These are phyloP conservation scores for Hirtodrosophila duncani DNA, from an alignment of 2,888 invertebrate genomes.

Conservation along the genomic window DNA sequence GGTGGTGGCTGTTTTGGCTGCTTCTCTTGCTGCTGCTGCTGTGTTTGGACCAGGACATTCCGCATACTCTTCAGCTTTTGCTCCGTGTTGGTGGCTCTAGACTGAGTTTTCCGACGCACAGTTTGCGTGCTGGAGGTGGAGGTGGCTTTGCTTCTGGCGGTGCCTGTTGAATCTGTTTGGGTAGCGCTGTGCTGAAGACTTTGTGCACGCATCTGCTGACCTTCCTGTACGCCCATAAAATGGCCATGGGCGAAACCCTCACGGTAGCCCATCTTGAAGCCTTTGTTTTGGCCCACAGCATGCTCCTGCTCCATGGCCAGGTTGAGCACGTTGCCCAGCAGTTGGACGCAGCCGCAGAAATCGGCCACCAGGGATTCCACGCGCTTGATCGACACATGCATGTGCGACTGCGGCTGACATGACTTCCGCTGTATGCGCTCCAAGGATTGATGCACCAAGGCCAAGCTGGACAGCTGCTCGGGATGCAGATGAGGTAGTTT, in stretches of 20 bases:
- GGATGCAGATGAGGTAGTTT: conserved; percentile 35
- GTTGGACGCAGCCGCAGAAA: conserved; percentile 32
- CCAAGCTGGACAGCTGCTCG: conserved; percentile 44
- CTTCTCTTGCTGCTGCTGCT: neutral
- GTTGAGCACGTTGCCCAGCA: conserved; percentile 49
- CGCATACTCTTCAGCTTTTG: no score
- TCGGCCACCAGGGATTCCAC: conserved; percentile 31
- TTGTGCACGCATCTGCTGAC: neutral
- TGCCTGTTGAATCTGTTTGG: no score
- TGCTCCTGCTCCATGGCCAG: conserved; percentile 55
- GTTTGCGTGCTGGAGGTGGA: neutral
- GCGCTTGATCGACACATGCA: conserved; percentile 12
- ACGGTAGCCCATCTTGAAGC: conserved; percentile 47
- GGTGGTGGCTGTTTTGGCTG: neutral
- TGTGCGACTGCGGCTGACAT: conserved; percentile 3
- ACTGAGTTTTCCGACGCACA: no score
- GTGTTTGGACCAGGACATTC: conserved; percentile 1
- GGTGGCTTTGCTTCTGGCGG: neutral
- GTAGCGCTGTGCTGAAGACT: no score
- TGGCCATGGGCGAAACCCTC: conserved; percentile 55
- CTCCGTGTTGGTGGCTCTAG: no score
- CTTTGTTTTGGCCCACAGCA: conserved; percentile 40
- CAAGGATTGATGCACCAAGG: conserved; percentile 37
- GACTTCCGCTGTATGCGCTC: conserved; percentile 20
- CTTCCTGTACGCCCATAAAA: conserved; percentile 43